Evolutionary conservation across 2,797 vertebrate species (phyloP), one percentile per base, ranked within the genome.

Genomic region (Halcyon badia): DNA sequence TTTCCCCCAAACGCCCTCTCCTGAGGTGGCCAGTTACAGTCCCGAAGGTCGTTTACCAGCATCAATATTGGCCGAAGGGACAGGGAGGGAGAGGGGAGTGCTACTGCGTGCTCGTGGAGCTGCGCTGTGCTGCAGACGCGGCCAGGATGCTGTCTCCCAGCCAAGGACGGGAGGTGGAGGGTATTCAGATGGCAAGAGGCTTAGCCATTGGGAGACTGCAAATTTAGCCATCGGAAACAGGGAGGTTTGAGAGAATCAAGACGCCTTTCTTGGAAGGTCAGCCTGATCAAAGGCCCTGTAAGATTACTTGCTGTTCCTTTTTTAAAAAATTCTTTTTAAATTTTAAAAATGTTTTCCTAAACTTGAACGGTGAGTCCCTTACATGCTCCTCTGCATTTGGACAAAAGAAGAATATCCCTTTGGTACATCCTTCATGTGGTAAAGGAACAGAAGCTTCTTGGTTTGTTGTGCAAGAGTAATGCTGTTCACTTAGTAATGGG

Each of bases 1-100:
- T 90, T 92, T 93, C 90, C 87, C 90, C 64, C 71, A 52, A 68
- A 72, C 87, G 73, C 51, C 87, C 73, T 9, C 89, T 95, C 64
- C 86, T 85, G 82, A 83, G 78, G 57, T 69, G 91, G 79, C 83
- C 91, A 88, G 0, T 97, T 96, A 64, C 83, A 86, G 77, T 42
- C 71, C 30, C 6, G n/a, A 86, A 87, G 39, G 82, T 86, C 31
- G 2, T 61, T 81, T 42, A 37, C 37, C 57, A 83, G 77, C 70
- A 26, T 54, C 66, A 57, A 24, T 87, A 83, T 75, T 94, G 93
- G 85, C 92, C 37, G 72, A 86, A 69, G 76, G 83, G 72, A 37
- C 0, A 2, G 37, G 52, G 79, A 69, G 25, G 58, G 71, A 85
- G 72, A 82, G 56, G 21, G 86, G 81, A 54, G 71, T 71, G 46